These are phyloP conservation scores for Apeira syringaria DNA, from an alignment of 2,888 invertebrate genomes.

Conservation along the genomic window DNA sequence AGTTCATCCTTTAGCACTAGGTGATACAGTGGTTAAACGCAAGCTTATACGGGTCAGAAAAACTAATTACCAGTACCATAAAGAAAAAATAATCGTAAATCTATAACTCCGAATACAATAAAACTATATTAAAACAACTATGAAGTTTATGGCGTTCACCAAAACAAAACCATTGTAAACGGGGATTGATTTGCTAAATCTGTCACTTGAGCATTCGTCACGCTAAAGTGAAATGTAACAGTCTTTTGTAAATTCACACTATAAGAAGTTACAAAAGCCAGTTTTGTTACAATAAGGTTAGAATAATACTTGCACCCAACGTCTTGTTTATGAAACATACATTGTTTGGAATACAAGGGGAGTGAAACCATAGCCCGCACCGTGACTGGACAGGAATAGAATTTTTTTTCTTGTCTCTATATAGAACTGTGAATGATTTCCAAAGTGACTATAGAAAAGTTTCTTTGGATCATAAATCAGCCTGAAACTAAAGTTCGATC, in stretches of 20 bases:
- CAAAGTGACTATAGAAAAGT: constrained; percentile 1
- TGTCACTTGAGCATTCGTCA: constrained; percentile 57
- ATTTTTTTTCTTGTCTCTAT: not conserved
- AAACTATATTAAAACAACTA: constrained; percentile 4
- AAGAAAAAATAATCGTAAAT: constrained; percentile 5
- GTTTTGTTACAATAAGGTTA: constrained; percentile 37
- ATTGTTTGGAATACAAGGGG: constrained; percentile 48
- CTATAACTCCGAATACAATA: not conserved
- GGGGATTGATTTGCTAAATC: constrained; percentile 41
- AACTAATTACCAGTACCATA: no score
- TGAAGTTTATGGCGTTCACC: constrained; percentile 13
- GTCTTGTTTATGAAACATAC: constrained; percentile 73
- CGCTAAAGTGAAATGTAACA: constrained; percentile 50
- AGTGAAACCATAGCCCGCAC: constrained; percentile 65
- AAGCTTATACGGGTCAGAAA: no score
- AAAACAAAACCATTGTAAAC: constrained; percentile 41
- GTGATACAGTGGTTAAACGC: no score
- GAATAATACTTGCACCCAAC: constrained; percentile 58
- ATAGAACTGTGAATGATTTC: not conserved
- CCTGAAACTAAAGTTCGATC: constrained; percentile 9
- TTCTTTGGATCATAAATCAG: constrained; percentile 48
- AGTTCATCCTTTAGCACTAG: no score
- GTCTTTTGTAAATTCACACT: constrained; percentile 40
- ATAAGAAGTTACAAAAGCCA: constrained; percentile 36
- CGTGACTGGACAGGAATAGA: constrained; percentile 46